Evolutionary conservation across 2,888 invertebrate genomes (phyloP), one percentile per base, ranked within the genome.

Genomic region (Sarcophaga caerulescens): DNA sequence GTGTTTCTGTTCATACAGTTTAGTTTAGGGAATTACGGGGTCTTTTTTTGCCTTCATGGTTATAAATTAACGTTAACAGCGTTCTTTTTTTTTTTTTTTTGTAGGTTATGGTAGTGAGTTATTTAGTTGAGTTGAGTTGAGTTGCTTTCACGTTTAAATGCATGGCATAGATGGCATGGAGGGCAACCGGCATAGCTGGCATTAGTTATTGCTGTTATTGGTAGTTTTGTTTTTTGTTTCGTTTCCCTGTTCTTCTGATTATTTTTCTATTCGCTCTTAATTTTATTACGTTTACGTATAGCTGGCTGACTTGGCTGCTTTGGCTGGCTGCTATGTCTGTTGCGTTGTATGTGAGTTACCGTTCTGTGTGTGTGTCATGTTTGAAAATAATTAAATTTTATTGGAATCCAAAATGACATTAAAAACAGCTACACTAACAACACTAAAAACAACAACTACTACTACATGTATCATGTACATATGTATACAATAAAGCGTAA

Each of bases 351-450:
- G 14, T 14, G 52, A 14, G 52, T 17, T 52, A 52, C 4, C 12
- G 52, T 3, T 52, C 4, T 17, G 3, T 35, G 35, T 35, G 35
- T 8, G 47, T 14, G 14, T 14, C 14, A 52, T 52, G 84, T 84
- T 86, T 81, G 77, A 75, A 86, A 86, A 86, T 86, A 86, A 86
- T 86, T 84, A 86, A 84, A 86, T 86, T 86, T 86, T 86, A 86
- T 86, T 86, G 84, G 84, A 86, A 35, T 35, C 84, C 86, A 81
- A 84, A 86, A 84, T 78, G 81, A 81, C 81, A 77, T 86, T 81
- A 84, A 68, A 86, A 25, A 74, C 52, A 52, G 52, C 52, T 52
- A 52, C 52, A 52, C 14, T 17, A 14, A 52, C 47, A 47, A 14
- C 47, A 47, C 47, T 12, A 47, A 10, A 4, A 14, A 17, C 5